These are phyloP conservation scores for Scotopteryx bipunctaria DNA, from an alignment of 2,888 invertebrate genomes.

Conservation along the genomic window DNA sequence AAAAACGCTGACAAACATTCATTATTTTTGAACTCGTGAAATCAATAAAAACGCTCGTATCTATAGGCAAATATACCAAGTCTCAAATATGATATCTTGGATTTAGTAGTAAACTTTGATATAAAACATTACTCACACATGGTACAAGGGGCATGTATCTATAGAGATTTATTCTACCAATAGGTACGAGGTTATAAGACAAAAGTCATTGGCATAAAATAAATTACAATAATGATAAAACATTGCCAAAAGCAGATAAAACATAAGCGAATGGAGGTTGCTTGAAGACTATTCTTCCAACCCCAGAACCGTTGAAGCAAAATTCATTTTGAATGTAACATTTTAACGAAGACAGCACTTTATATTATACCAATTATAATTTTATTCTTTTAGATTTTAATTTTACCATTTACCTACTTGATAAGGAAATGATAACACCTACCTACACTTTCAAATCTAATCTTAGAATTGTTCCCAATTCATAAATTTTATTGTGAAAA, in stretches of 20 bases:
- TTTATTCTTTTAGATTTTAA: too few relatives aligned
- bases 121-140: background rate
- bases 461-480: too few relatives aligned
- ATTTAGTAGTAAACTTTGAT: too few relatives aligned
- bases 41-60: background rate
- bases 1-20: background rate
- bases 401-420: too few relatives aligned
- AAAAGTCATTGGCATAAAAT: conserved; percentile 19
- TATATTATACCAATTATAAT: background rate
- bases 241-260: conserved; percentile 24
- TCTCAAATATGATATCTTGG: too few relatives aligned
- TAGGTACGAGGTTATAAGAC: conserved; percentile 2
- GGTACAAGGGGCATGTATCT: background rate
- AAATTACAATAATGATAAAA: conserved; percentile 19
- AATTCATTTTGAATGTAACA: background rate
- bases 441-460: too few relatives aligned
- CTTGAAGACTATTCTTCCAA: conserved; percentile 1
- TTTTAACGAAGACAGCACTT: background rate
- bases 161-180: background rate
- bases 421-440: too few relatives aligned
- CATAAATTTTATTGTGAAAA: too few relatives aligned
- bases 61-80: background rate
- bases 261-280: conserved; percentile 13
- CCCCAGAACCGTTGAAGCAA: background rate
- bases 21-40: too few relatives aligned